Evolutionary conservation across 2,113 vertebrate genomes (phyloP), one percentile per base, ranked within the genome.

Genomic region (Neogale vison): DNA sequence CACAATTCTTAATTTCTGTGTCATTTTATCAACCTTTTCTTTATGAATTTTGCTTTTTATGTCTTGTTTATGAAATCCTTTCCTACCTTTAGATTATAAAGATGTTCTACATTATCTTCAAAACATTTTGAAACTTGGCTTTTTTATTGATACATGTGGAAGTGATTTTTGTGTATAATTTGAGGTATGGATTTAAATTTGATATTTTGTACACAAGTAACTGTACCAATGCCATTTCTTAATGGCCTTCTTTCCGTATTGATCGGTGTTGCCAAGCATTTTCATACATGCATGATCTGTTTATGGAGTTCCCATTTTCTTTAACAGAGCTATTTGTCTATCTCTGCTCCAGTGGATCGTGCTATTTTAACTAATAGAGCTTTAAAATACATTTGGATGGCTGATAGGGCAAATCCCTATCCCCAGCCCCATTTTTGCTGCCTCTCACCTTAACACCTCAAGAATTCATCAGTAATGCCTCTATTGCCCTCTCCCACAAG

Each of bases 301-400:
- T 79, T 79, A 31, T 4, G 23, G 47, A 18, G 1, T 71, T 20
- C 77, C 14, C 55, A 77, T 69, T 45, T 36, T 42, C 8, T 80
- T 57, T 29, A 50, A 88, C 29, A 36, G 50, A 88, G 29, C 47
- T 87, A 69, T 86, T 63, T 95, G 31, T 67, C 31, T 67, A 34
- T 63, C 29, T 20, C 20, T 95, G 21, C 47, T n/a, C 21, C 71
- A 57, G n/a, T n/a, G 10, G 26, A 57, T 65, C 7, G 76, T 29
- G 8, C 15, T 79, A 79, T 47, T 67, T 90, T 77, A 76, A 76
- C 17, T 76, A 74, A 50, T 13, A 86, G 82, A 92, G 39, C 23
- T 93, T 96, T 88, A 74, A 82, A 86, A 91, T 95, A 50, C n/a
- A 80, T 84, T 52, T 83, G 39, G 20, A 69, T 86, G 17, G 47